Base-by-base conservation (phyloP, 2,888 invertebrate genomes). In the Plemyria rubiginata region DNA sequence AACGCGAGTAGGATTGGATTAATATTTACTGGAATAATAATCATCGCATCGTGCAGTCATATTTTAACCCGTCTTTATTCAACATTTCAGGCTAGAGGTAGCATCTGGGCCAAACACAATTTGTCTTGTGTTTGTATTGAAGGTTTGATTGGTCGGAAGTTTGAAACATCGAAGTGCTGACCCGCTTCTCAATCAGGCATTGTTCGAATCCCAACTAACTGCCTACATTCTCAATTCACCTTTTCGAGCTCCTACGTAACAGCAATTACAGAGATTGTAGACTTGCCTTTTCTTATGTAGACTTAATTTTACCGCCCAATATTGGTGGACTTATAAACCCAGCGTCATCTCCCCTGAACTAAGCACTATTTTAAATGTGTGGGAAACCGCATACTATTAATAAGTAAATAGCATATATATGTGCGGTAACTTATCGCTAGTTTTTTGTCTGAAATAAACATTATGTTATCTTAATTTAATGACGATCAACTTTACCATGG, bases 31-130 rank as follows among this genome's bases (percentile, higher is more conserved):
- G 16, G 9, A 16, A 45, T 45, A 15, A 45, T 16, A 16, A 45
- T 45, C 8, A 45, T 16, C 11, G 9, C 45, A 16, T 15, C 43
- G 11, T 16, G 45, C 9, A 11, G 15, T 16, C 45, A 45, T 45
- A 45, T 38, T 43, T 40, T n/a, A 16, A 38, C 9, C 15, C 13
- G 8, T 48, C 5, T 48, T 28, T 22, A 38, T 28, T 48, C 48
- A 38, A 49, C 8, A 40, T 49, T 40, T 40, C 48, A 41, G 32
- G 32, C n/a, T 48, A 12, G n/a, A 16, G 12, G 38, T 16, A 59
- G 60, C 61, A 62, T 62, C 61, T 52, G 55, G 40, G 32, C 16
- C 45, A 40, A 52, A 52, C 51, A 48, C 52, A 56, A 52, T 56
- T 40, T 48, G 45, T 56, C 52, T 56, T 12, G 56, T 56, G 40